Base-by-base conservation (phyloP, 2,888 invertebrate genomes). In the Tillus elongatus region DNA sequence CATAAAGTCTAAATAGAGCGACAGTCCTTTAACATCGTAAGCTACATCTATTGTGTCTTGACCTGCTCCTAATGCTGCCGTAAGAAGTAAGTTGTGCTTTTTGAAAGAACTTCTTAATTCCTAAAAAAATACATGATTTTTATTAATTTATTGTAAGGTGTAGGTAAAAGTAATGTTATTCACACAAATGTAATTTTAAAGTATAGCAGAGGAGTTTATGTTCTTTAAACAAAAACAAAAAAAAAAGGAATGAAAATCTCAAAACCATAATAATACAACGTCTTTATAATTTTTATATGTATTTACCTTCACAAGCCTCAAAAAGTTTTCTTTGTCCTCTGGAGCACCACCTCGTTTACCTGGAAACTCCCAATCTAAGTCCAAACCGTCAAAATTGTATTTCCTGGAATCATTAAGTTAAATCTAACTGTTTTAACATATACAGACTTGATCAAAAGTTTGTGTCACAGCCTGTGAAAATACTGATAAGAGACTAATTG, bases 321-420 rank as follows among this genome's bases (percentile, higher is more conserved):
- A 77, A 52, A 86, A 90, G 58, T 88, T 88, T 27, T 74, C 71
- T 52, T 80, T 83, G 56, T 91, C 90, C 6, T 72, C 66, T 0
- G 82, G 76, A 4, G 62, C 66, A 0, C 90, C 90, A 0, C 82
- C 87, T 47, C 89, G 72, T 52, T 78, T 75, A 6, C 77, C 76
- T 0, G 89, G 89, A 56, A 83, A 89, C 60, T 89, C 88, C 89
- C 89, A 89, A 55, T 88, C 88, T 50, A 84, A 57, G 53, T 87
- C 86, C 14, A 87, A 61, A 0, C 86, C 86, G 47, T 85, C 82
- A 50, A 87, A 86, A 35, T 74, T 72, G 59, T 80, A 75, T 48
- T 74, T 73, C 34, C 81, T 82, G 62, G n/a, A 31, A 24, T 11
- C 9, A 13, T 6, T 35, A 4, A 10, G 14, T n/a, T 19, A 19